These are phyloP conservation scores for Lampropteryx suffumata DNA, from an alignment of 2,888 invertebrate species.

Conservation along the genomic window DNA sequence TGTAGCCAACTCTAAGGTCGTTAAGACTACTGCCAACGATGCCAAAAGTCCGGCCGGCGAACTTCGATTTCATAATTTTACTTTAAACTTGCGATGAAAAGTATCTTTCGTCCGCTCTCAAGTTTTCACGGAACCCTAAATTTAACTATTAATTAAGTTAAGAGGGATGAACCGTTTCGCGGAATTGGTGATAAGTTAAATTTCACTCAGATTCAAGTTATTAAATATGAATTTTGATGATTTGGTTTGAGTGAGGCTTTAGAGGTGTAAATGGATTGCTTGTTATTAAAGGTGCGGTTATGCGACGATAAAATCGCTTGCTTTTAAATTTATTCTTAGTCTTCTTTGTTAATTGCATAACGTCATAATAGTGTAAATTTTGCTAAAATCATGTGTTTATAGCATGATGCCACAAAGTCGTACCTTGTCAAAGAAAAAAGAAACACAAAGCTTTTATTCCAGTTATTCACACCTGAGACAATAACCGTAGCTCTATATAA, in stretches of 20 bases:
- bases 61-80: conserved; percentile 32
- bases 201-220: conserved; percentile 4
- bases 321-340: too few relatives aligned
- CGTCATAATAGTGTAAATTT: too few relatives aligned
- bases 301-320: too few relatives aligned
- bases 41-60: conserved; percentile 26
- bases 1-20: conserved; percentile 14
- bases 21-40: conserved; percentile 25
- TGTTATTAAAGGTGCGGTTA: too few relatives aligned
- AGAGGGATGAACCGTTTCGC: conserved; percentile 15
- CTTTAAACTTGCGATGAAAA: conserved; percentile 22
- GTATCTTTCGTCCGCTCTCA: conserved; percentile 19
- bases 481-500: too few relatives aligned
- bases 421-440: too few relatives aligned
- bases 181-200: conserved; percentile 9
- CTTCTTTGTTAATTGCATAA: too few relatives aligned
- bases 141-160: conserved; percentile 27
- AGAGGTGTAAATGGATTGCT: too few relatives aligned
- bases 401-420: too few relatives aligned
- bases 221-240: conserved; percentile 9
- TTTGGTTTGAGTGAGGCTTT: background rate
- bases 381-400: too few relatives aligned
- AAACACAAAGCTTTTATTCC: too few relatives aligned
- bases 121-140: conserved; percentile 17
- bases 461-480: too few relatives aligned